Conservation (phyloP, 2,888 invertebrate species). For the Phragmatobia fuliginosa region DNA sequence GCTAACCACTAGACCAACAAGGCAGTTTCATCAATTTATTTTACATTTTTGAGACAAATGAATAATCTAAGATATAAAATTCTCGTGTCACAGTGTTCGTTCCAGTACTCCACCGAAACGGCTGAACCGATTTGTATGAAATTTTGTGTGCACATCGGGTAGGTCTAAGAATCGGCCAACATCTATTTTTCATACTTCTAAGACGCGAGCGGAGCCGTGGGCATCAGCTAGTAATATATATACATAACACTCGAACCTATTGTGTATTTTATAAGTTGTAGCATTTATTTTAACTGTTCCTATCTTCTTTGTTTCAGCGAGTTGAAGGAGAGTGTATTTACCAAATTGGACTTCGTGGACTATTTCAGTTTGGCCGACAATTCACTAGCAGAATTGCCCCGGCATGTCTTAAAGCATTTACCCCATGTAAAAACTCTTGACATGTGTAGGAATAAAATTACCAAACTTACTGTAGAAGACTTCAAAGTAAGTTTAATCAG, state of each 20-base stretch:
- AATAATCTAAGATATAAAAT: too few species aligned
- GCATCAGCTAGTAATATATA: too few species aligned
- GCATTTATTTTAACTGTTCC: neutral
- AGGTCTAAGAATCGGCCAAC: too few species aligned
- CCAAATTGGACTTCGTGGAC: constrained; percentile 90
- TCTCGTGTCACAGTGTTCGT: too few species aligned
- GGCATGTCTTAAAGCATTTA: constrained; percentile 91
- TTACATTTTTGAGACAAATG: too few species aligned
- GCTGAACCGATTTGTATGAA: too few species aligned
- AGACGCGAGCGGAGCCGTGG: too few species aligned
- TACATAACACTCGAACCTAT: neutral
- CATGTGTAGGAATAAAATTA: constrained; percentile 93
- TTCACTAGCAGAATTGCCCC: constrained; percentile 91
- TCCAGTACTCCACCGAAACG: too few species aligned
- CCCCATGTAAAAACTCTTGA: constrained; percentile 93
- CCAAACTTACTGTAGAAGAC: constrained; percentile 90
- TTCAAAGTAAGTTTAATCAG: constrained; percentile 87
- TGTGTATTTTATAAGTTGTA: neutral
- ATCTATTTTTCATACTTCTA: too few species aligned
- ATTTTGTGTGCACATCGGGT: too few species aligned
- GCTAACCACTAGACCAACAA: too few species aligned
- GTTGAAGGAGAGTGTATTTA: constrained; percentile 91
- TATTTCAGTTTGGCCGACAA: constrained; percentile 94
- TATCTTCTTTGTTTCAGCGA: constrained; percentile 84
- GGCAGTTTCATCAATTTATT: too few species aligned